Evolutionary conservation across 2,113 vertebrate species (phyloP), one percentile per base, ranked within the genome.

Genomic region (Sardina pilchardus): DNA sequence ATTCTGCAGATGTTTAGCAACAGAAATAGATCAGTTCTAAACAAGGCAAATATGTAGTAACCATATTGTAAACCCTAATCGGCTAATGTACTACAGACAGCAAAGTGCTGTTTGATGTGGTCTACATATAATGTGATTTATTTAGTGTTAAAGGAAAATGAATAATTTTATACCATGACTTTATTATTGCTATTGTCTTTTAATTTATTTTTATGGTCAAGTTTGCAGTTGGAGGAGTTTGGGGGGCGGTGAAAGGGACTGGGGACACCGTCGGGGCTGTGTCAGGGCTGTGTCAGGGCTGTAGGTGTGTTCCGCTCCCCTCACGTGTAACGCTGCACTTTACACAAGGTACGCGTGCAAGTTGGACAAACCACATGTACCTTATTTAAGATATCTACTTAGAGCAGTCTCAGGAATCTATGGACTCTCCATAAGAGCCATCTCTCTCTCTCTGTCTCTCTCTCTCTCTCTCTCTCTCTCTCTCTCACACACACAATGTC

Each of bases 401-500:
- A 85, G 82, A 67, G 26, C 78, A 56, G 43, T 67, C 83, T 86
- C 87, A 84, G 85, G 87, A 88, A 84, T 34, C 85, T 14, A 30
- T 30, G 19, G 26, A 42, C n/a, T 48, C 42, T 36, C 39, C 83
- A 44, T 56, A 63, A 24, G 24, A 84, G 83, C 39, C 56, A 43
- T 44, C 6, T 4, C 16, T 84, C 36, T 71, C 14, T 67, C 36
- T 43, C 85, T 86, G n/a, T 80, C 43, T 83, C 56, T n/a, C 63
- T 34, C 53, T 34, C 7, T 8, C 48, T 81, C 48, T 85, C 44
- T 3, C 82, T 83, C 47, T 81, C 67, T 44, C 24, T 81, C 36
- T 82, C 9, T 83, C 56, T 78, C n/a, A n/a, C n/a, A n/a, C n/a
- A n/a, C n/a, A n/a, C n/a, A n/a, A n/a, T n/a, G n/a, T n/a, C n/a